Base-by-base conservation (phyloP, 2,888 invertebrate species). In the Oligia latruncula region DNA sequence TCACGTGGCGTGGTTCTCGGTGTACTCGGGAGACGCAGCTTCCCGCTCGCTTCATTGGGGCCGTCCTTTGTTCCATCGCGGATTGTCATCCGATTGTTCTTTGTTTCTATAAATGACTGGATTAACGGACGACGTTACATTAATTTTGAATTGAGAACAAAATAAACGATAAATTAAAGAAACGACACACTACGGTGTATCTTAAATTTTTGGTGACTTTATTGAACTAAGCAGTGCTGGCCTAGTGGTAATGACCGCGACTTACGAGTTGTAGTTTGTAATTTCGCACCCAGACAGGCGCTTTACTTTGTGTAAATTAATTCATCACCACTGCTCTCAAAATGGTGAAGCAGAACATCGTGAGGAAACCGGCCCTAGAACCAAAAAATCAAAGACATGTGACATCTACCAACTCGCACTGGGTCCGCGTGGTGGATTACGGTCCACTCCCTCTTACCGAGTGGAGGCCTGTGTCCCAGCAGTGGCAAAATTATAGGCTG, bases 41-140 rank as follows among this genome's bases (percentile, higher is more conserved):
- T 77, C 85, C 72, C 75, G 60, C 66, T 64, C 66, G 80, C 60
- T 81, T 62, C 68, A 78, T 71, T 72, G 77, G 55, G 75, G 8
- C 64, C 74, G 66, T 74, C 64, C 81, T 86, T 88, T 87, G 82
- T 88, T 77, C 64, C 29, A 29, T 65, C 66, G 15, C 13, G 67
- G 43, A 84, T 88, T 87, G 84, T 84, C 79, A 83, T 80, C 40
- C 71, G 71, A 83, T 85, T 78, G 84, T 81, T 80, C 80, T 83
- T 89, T 81, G 88, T 88, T 77, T 43, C 73, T 29, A 64, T 73
- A 81, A 75, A 76, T 78, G 75, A 72, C 52, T 74, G 49, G 43
- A 72, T 77, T 74, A 73, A 73, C 23, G 4, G 29, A 2, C 29
- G 15, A 29, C 67, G 40, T 62, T 40, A 60, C 13, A 80, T 67